Conservation (phyloP, 2,797 vertebrate species). For the Todus mexicanus region DNA sequence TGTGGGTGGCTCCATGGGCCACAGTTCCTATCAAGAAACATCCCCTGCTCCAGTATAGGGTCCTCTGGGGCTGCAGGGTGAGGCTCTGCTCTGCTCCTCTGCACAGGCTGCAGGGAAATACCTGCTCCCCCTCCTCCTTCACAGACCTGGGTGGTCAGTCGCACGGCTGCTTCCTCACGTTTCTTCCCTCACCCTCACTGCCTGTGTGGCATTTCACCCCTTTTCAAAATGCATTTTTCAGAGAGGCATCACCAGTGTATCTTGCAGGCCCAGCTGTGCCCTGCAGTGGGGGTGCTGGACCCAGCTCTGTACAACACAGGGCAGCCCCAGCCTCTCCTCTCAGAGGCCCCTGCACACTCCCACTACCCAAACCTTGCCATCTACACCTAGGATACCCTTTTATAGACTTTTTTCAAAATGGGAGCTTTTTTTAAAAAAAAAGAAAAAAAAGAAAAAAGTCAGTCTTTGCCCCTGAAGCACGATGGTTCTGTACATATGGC, state of each 20-base stretch:
- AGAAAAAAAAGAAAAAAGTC: too few species aligned
- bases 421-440: rapidly evolving
- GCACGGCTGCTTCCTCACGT: neutral
- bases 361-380: neutral
- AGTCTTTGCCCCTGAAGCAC: rapidly evolving
- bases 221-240: neutral
- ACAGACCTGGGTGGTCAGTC: rapidly evolving
- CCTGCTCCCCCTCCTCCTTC: neutral
- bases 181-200: neutral
- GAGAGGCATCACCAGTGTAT: rapidly evolving
- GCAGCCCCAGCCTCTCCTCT: neutral
- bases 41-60: neutral
- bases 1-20: rapidly evolving
- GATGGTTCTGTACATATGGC: rapidly evolving
- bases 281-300: neutral
- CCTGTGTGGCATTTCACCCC: rapidly evolving
- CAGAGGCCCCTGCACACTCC: neutral
- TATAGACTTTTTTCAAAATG: neutral
- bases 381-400: neutral
- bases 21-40: neutral
- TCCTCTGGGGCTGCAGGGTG: neutral
- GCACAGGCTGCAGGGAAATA: neutral
- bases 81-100: neutral
- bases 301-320: rapidly evolving
- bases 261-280: neutral